Percentiles rank a stretch among this genome's conserved stretches.
These are phyloP conservation scores for Dorcus hopei DNA, from an alignment of 2,888 invertebrate species.

Conservation along the genomic window DNA sequence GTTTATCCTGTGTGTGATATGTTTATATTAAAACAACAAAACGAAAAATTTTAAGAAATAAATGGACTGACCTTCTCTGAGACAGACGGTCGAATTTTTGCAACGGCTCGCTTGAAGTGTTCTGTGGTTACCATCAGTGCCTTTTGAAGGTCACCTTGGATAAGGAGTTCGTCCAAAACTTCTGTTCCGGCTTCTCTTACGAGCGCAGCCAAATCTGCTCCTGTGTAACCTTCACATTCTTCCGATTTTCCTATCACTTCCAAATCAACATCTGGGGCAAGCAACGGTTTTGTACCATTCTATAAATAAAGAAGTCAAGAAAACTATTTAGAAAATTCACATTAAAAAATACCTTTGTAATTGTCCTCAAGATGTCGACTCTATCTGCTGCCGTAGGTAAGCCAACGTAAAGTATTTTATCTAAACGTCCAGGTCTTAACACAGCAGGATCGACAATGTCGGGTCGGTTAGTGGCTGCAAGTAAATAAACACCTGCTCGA, in stretches of 20 bases:
- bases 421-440: constrained; percentile 81
- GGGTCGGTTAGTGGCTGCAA: constrained; percentile 95
- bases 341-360: constrained; percentile 68
- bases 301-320: constrained; percentile 40
- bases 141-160: constrained; percentile 49
- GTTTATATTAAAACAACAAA: not conserved
- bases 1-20: constrained; percentile 57
- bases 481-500: constrained; percentile 87
- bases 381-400: constrained; percentile 79
- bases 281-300: constrained; percentile 75
- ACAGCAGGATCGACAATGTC: constrained; percentile 97
- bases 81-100: constrained; percentile 84
- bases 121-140: constrained; percentile 59
- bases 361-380: constrained; percentile 80
- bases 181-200: constrained; percentile 83
- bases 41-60: not conserved
- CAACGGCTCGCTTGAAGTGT: constrained; percentile 76
- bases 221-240: constrained; percentile 77
- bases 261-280: constrained; percentile 75
- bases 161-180: constrained; percentile 74
- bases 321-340: not conserved
- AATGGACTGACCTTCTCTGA: constrained; percentile 58
- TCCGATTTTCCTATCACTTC: constrained; percentile 65
- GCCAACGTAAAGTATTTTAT: constrained; percentile 86
- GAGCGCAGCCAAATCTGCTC: constrained; percentile 89